Base-by-base conservation (phyloP, 1,140 invertebrate genomes). In the Zaprionus inermis region DNA sequence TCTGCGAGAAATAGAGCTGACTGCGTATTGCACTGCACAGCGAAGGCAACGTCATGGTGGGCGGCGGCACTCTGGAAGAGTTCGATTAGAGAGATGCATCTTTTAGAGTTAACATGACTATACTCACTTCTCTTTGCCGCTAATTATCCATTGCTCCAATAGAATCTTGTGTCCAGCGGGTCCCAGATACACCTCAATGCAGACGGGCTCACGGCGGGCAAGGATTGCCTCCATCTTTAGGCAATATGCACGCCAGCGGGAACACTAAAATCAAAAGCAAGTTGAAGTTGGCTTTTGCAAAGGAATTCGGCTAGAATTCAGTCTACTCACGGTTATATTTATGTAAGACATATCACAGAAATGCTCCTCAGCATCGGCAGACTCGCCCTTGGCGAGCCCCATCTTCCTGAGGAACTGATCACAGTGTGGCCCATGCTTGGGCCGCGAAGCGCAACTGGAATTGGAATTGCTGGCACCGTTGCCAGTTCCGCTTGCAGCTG, bases 1-100 rank as follows among this genome's bases (percentile, higher is more conserved):
- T 95, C 93, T 99, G 98, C 0, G 98, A 98, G 93, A 99, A 99
- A 93, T 98, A 97, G n/a, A 99, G 94, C 91, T 98, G 97, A 5
- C 98, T 99, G 58, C 97, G 94, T 11, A 99, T 96, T n/a, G 98
- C 98, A 92, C 97, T 97, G 73, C 98, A 95, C 65, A 99, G 93
- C 92, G 96, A 96, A 78, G 96, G 95, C 30, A 95, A 91, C 57
- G 94, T 94, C 78, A 95, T 94, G 36, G 93, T 93, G 12, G 93
- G 90, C 32, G 92, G 92, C 55, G 91, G 88, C 57, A 92, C 90
- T 85, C 94, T 94, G 32, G 20, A 72, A 9, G 12, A 2, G 16
- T 9, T 10, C 16, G 2, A 49, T 18, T 44, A 49, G 44, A 20
- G 2, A 10, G 7, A 46, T 1, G 30, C n/a, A 51, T 9, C n/a